Evolutionary conservation across 2,113 vertebrate genomes (phyloP), one percentile per base, ranked within the genome.

Genomic region (Trogon melanurus): DNA sequence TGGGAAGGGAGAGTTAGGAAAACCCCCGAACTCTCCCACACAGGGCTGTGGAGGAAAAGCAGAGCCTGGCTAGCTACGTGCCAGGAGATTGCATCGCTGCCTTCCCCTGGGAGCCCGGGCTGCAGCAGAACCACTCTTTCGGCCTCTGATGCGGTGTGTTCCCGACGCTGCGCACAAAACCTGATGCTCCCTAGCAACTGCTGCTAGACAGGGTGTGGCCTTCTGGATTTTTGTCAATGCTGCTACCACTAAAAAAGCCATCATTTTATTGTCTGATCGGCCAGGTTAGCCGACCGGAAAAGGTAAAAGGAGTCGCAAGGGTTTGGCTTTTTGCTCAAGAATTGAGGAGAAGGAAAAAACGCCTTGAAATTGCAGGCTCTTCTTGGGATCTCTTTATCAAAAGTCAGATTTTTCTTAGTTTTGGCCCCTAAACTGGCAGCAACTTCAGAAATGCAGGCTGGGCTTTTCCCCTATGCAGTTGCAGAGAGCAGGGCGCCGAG

Each of bases 101-200:
- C 41, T 85, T 93, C 70, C 62, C 60, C 16, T 10, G 25, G 60
- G 71, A 90, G 38, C 45, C 41, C 1, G 4, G 45, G n/a, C 65
- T 90, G 53, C 53, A 32, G 61, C 48, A 17, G 23, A 75, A 11
- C 60, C 32, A 2, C 19, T 72, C 19, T 48, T 53, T 44, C 64
- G 38, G 18, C 64, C 58, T 58, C 44, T 32, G 3, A 6, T 70
- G 38, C 64, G 64, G 14, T 65, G 30, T 48, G 29, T 29, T 89
- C 38, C 32, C 53, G 65, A 54, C 69, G 66, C 66, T 50, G 45
- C 47, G 8, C 58, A 26, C 51, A 84, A 70, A 74, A 8, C 65
- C 56, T 25, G 56, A 22, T 54, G 81, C 84, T 41, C 38, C 93
- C 44, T 71, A 67, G 76, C 67, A 92, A 86, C 87, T 79, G 76